Conservation (phyloP, 2,797 vertebrate species). For the Rousettus madagascariensis region DNA sequence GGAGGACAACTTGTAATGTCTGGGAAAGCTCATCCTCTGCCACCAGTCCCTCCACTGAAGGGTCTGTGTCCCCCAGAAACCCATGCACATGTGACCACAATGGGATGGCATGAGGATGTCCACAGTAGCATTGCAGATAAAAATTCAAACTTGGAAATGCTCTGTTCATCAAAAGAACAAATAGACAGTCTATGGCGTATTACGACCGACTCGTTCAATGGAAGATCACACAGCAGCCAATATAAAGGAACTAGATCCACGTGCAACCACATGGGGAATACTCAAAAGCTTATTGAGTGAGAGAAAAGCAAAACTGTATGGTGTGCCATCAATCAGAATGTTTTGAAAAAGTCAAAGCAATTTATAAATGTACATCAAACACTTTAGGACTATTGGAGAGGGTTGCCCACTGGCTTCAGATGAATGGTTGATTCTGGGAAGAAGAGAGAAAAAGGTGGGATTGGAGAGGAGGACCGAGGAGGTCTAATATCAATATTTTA, state of each 20-base stretch:
- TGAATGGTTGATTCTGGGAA: rapidly evolving
- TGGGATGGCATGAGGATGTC: rapidly evolving
- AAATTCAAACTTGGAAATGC: neutral
- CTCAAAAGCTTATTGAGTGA: rapidly evolving
- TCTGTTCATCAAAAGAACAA: neutral
- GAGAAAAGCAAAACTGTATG: neutral
- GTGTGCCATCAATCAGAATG: rapidly evolving
- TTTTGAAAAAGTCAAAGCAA: neutral
- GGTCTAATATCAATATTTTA: neutral
- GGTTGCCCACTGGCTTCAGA: neutral
- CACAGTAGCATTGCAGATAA: rapidly evolving
- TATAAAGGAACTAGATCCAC: neutral
- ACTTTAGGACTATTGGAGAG: rapidly evolving
- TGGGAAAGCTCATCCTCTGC: neutral
- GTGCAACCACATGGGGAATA: rapidly evolving
- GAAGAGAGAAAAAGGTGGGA: neutral
- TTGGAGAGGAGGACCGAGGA: neutral
- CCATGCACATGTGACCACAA: rapidly evolving
- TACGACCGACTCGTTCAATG: rapidly evolving
- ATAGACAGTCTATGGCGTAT: rapidly evolving
- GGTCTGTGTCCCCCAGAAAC: neutral
- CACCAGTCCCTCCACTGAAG: neutral
- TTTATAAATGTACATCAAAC: neutral
- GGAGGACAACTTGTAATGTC: neutral
- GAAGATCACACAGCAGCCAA: neutral